These are phyloP conservation scores for Coracias cyanogaster DNA, from an alignment of 2,797 vertebrate genomes.

Conservation along the genomic window DNA sequence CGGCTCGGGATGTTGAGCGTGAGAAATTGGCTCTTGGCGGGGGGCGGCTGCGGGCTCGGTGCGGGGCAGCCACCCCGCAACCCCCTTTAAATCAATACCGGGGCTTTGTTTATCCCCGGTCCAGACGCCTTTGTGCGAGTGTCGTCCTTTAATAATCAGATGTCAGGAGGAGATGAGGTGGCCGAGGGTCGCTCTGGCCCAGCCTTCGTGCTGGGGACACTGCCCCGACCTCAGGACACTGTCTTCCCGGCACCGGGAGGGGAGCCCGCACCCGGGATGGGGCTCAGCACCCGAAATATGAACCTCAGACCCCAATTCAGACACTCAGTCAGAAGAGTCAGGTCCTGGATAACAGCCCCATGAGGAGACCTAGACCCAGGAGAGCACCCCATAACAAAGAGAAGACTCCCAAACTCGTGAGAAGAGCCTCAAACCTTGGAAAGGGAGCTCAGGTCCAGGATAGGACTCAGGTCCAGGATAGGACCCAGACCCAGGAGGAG, in stretches of 20 bases:
- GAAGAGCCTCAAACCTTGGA: neutral
- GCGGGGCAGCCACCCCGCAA: neutral
- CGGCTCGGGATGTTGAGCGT: neutral
- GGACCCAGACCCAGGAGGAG: neutral
- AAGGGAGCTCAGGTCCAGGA: neutral
- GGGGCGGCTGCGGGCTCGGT: neutral
- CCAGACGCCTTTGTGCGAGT: conserved; percentile 30
- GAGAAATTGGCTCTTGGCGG: neutral
- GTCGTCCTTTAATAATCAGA: neutral
- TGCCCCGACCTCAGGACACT: neutral
- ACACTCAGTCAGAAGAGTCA: neutral
- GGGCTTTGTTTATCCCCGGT: neutral
- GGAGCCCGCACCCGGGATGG: neutral
- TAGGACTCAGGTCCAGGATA: neutral
- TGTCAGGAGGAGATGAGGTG: neutral
- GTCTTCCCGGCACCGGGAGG: neutral
- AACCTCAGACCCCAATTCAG: neutral
- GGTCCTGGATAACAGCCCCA: neutral
- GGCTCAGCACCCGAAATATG: neutral
- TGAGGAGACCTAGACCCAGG: neutral
- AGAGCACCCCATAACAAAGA: too few species aligned
- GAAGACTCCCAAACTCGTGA: neutral
- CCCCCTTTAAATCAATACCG: neutral
- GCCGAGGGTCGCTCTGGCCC: neutral
- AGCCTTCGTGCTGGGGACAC: neutral